A percentile compares a stretch with the other conserved stretches of the same genome.
phyloP scores from a whole-genome alignment of 2,797 vertebrate genomes.

The Microtus californicus region DNA sequence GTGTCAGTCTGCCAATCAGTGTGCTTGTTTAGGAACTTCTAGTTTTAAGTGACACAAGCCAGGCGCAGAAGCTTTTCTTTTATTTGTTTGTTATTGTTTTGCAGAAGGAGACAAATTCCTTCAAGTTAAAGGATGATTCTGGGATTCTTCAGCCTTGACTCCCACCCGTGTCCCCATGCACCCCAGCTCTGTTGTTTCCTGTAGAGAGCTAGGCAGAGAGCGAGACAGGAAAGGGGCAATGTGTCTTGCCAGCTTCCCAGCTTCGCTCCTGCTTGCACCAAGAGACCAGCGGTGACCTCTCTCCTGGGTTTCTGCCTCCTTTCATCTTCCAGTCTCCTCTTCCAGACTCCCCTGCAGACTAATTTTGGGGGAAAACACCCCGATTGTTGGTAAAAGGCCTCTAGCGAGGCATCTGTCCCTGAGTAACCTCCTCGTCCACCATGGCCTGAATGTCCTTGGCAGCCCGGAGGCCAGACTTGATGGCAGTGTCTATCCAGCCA shows the following conservation, averaged over 20 bases:
- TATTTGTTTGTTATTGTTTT: neutral
- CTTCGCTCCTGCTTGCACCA: neutral
- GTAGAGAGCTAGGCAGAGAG: neutral
- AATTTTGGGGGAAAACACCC: neutral
- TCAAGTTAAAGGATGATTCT: neutral
- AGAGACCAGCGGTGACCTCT: neutral
- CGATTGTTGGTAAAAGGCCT: neutral
- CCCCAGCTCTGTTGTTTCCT: neutral
- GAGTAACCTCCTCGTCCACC: neutral
- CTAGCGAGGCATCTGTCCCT: neutral
- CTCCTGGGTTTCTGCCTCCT: neutral
- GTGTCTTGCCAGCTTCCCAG: neutral
- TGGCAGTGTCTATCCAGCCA: constrained; percentile 81
- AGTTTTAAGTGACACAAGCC: neutral
- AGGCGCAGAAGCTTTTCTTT: neutral
- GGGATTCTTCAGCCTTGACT: neutral
- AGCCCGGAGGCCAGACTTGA: constrained; percentile 78
- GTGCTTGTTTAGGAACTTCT: neutral
- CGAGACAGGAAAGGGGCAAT: neutral
- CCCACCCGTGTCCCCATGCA: neutral
- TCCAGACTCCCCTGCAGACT: neutral
- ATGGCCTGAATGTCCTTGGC: constrained; percentile 78
- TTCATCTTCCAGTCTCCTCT: neutral
- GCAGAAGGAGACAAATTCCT: constrained; percentile 3
- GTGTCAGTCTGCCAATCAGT: neutral